These are phyloP conservation scores for Euplagia quadripunctaria DNA, from an alignment of 2,888 invertebrate species.

Conservation along the genomic window DNA sequence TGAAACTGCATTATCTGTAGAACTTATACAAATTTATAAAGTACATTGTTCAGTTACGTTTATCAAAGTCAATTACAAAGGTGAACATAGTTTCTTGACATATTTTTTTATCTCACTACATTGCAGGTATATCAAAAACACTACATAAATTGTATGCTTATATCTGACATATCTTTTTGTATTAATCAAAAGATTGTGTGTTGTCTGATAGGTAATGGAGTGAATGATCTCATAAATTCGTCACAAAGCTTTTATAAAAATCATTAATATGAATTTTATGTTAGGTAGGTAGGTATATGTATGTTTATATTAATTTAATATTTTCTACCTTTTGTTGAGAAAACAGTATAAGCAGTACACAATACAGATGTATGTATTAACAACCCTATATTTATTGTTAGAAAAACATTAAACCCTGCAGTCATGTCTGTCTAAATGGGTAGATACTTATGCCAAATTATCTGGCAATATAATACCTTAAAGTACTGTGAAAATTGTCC, in stretches of 20 bases:
- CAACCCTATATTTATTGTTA: no score
- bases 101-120: slow-evolving; percentile 31
- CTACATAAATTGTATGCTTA: slow-evolving; percentile 21
- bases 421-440: no score
- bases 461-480: no score
- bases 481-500: no score
- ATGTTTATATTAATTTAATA: no score
- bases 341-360: no score
- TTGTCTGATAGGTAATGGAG: not conserved
- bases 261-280: not conserved
- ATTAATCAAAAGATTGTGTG: slow-evolving; percentile 18
- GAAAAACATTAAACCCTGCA: no score
- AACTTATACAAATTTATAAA: not conserved
- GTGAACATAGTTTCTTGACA: slow-evolving; percentile 33
- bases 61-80: slow-evolving; percentile 3
- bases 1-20: not conserved
- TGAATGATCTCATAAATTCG: slow-evolving; percentile 2
- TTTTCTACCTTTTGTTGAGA: no score
- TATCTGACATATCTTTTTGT: not conserved
- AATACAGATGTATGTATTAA: no score
- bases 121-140: slow-evolving; percentile 33
- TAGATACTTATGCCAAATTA: no score
- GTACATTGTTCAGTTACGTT: not conserved
- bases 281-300: not conserved
- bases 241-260: not conserved